These are phyloP conservation scores for Tipula lateralis DNA, from an alignment of 2,888 invertebrate species.

Conservation along the genomic window DNA sequence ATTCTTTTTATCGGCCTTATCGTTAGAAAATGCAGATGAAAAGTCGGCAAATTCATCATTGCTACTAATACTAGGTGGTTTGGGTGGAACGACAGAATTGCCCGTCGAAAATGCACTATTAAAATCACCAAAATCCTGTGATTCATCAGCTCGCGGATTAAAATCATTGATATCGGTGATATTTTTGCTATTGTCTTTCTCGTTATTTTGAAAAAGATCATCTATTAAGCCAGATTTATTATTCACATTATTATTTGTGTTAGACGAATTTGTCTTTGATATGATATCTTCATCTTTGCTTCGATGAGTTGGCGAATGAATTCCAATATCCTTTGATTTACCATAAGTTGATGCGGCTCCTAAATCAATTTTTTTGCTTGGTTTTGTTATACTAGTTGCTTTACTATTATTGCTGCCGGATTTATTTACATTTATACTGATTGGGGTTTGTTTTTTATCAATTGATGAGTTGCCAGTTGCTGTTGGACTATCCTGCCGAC, in stretches of 20 bases:
- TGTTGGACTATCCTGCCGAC: constrained; percentile 45
- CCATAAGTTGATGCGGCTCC: constrained; percentile 67
- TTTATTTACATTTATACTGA: constrained; percentile 20
- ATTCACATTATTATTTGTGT: constrained; percentile 41
- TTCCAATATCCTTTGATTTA: constrained; percentile 47
- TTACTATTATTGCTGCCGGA: background rate
- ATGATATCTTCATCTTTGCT: constrained; percentile 45
- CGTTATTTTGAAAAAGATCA: constrained; percentile 48
- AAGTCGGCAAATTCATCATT: constrained; percentile 77
- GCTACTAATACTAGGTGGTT: constrained; percentile 37
- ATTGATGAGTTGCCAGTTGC: constrained; percentile 37
- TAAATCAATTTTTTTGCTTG: constrained; percentile 56
- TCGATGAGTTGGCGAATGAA: constrained; percentile 49
- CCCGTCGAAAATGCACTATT: constrained; percentile 57
- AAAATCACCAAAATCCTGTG: constrained; percentile 73
- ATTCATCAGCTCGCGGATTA: constrained; percentile 50
- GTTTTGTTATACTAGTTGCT: constrained; percentile 36
- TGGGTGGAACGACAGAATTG: background rate
- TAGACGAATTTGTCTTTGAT: constrained; percentile 37
- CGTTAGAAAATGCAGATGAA: constrained; percentile 59
- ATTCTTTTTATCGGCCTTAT: constrained; percentile 34
- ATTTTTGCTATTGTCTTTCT: constrained; percentile 30
- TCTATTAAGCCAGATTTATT: constrained; percentile 52
- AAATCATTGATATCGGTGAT: constrained; percentile 47
- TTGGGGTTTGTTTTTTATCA: background rate